A percentile compares a stretch with the other conserved stretches of the same genome.
These are phyloP conservation scores for Escarpia spicata DNA, from an alignment of 2,888 invertebrate species.

Conservation along the genomic window DNA sequence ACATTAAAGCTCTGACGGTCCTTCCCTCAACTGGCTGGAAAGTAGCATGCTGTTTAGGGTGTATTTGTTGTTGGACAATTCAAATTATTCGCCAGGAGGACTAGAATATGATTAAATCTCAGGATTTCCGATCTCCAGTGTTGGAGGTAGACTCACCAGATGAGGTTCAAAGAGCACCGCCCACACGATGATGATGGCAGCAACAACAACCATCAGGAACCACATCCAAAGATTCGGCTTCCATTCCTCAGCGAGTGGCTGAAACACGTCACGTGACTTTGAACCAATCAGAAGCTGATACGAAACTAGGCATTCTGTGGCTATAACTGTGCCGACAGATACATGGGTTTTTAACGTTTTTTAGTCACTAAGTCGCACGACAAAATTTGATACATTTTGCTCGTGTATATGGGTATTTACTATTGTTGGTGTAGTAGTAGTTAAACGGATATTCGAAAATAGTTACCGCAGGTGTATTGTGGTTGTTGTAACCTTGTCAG, in stretches of 20 bases:
- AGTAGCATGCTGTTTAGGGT: neutral
- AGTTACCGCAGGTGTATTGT: neutral
- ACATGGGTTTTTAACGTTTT: neutral
- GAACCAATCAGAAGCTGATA: neutral
- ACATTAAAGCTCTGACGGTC: too few species aligned
- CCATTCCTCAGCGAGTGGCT: constrained; percentile 33
- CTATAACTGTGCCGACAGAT: neutral
- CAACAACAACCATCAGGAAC: constrained; percentile 33
- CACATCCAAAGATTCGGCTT: constrained; percentile 37
- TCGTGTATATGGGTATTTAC: too few species aligned
- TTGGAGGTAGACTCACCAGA: neutral
- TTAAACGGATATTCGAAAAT: neutral
- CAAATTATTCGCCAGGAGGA: neutral
- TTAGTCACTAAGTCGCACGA: too few species aligned
- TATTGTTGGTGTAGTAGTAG: too few species aligned
- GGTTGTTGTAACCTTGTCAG: too few species aligned
- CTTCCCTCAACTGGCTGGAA: too few species aligned
- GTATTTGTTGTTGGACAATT: neutral
- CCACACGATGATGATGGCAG: constrained; percentile 32
- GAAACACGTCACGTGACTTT: neutral
- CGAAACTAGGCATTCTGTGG: neutral
- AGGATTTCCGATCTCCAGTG: neutral
- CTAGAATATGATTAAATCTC: neutral
- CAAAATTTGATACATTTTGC: too few species aligned
- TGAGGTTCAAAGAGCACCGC: constrained; percentile 25